phyloP scores from a whole-genome alignment of 2,113 vertebrate species.

The Ursus arctos region DNA sequence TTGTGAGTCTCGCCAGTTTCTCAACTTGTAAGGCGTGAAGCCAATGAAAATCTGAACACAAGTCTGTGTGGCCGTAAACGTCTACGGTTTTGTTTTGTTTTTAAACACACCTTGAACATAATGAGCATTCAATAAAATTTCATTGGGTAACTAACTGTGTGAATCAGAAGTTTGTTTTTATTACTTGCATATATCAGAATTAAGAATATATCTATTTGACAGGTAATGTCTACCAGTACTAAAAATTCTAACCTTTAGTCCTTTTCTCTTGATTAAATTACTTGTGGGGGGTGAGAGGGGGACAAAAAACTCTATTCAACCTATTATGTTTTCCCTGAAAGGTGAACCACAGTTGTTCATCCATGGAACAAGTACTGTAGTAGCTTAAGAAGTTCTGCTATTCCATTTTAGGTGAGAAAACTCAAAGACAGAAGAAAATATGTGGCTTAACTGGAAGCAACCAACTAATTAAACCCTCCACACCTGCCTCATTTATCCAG shows the following conservation, averaged over 20 bases:
- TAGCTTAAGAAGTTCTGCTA: background rate
- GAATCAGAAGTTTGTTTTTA: slow-evolving; percentile 1
- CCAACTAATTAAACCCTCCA: background rate
- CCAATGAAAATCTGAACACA: background rate
- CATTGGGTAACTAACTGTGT: background rate
- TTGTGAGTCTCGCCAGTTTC: background rate
- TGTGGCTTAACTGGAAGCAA: background rate
- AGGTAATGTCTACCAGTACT: background rate
- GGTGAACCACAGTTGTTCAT: background rate
- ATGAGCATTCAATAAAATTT: background rate
- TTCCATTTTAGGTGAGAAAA: background rate
- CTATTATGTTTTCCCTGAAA: background rate
- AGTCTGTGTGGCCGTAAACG: background rate
- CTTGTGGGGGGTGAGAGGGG: background rate
- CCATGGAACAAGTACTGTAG: background rate
- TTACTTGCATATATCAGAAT: background rate
- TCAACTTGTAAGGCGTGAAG: background rate
- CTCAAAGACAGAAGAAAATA: background rate
- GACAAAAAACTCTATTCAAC: background rate
- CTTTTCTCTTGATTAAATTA: background rate
- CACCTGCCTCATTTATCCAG: background rate
- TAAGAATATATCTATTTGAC: background rate
- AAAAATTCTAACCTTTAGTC: background rate
- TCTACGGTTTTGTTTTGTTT: background rate
- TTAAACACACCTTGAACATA: background rate